Base-by-base conservation (phyloP, 2,888 invertebrate genomes). In the Nemapogon koenigi region DNA sequence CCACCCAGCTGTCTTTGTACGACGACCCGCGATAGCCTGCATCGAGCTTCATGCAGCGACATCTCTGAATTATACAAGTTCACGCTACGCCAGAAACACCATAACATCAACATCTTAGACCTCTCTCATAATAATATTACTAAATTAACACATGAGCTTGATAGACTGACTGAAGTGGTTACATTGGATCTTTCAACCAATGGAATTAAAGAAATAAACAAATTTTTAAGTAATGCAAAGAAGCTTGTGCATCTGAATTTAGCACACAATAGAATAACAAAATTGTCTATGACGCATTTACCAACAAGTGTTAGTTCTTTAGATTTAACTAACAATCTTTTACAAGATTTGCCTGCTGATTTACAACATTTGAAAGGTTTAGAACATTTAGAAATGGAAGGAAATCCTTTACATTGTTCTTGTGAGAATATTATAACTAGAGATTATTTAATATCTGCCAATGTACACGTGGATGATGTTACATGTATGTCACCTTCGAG, bases 61-160 rank as follows among this genome's bases (percentile, higher is more conserved):
- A 88, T 92, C 52, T 86, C 88, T 45, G 90, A 91, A 31, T 85
- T 91, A 7, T 88, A 91, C 66, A 93, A 83, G 52, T 80, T 68
- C 49, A 73, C 68, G 27, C 61, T 73, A 32, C 65, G 64, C 26
- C 69, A 72, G 48, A 79, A 72, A 52, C 79, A 79, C 57, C 75
- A 79, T 55, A 79, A 80, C 41, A 75, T 80, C 41, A 80, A 81
- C 45, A 76, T 79, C 44, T 50, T 88, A 38, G 86, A 87, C 59
- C 68, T 88, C 39, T 87, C 88, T 13, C 75, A 82, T 50, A 81
- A 85, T 55, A 80, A 81, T 39, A 76, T 88, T 41, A 80, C 80
- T 1, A 81, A 85, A 43, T 55, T 81, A 51, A 66, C 79, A 49
- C 70, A 82, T 46, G 79, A 82, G 51, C 64, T 87, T 45, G 80